Evolutionary conservation across 2,113 vertebrate genomes (phyloP).

Genomic region (Neomonachus schauinslandi): DNA sequence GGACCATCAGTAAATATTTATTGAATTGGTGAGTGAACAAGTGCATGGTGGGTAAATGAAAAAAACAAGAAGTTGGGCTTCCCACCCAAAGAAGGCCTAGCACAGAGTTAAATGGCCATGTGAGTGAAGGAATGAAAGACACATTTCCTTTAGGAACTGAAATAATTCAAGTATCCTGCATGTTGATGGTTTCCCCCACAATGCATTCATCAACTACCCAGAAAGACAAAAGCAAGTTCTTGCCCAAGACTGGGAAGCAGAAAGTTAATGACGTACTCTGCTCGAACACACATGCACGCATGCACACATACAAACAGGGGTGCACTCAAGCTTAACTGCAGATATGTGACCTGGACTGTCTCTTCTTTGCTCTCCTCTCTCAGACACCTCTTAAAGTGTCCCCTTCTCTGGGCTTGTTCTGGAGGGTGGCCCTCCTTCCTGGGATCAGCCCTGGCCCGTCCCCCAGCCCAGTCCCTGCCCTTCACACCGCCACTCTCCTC

Average conservation of each 20-base stretch:
- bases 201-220: not conserved
- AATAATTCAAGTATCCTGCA: fast-evolving
- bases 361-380: not conserved
- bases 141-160: not conserved
- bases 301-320: no score
- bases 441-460: not conserved
- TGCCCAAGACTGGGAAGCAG: not conserved
- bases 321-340: not conserved
- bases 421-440: not conserved
- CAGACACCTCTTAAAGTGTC: not conserved
- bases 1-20: no score
- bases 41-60: fast-evolving
- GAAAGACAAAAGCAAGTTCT: not conserved
- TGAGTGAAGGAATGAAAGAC: not conserved
- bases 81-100: not conserved
- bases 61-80: not conserved
- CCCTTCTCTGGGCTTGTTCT: not conserved
- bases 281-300: not conserved
- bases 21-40: not conserved
- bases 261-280: no score
- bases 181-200: not conserved
- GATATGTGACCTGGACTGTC: not conserved
- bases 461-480: not conserved
- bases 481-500: not conserved
- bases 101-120: fast-evolving